These are phyloP conservation scores for Venusia cambrica DNA, from an alignment of 2,888 invertebrate species.

Conservation along the genomic window DNA sequence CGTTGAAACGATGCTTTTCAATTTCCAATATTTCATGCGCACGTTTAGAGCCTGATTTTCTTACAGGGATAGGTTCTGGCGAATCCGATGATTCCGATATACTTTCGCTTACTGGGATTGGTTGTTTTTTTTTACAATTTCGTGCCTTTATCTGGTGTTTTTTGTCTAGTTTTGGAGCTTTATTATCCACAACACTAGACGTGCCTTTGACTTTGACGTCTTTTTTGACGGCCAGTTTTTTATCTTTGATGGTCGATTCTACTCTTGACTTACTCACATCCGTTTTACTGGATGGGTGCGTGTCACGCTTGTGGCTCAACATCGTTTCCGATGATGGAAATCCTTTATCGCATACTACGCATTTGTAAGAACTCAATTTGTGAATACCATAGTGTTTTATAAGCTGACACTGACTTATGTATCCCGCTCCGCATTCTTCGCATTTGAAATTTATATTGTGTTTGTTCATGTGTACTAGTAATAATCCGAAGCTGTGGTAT, in stretches of 20 bases:
- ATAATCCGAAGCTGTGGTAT: conserved; percentile 42
- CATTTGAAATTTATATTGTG: conserved; percentile 51
- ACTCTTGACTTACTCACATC: conserved; percentile 7
- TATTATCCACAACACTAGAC: neutral
- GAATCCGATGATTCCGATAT: neutral
- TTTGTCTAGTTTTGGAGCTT: conserved; percentile 2
- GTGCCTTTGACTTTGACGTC: conserved; percentile 11
- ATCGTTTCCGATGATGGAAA: conserved; percentile 12
- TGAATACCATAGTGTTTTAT: conserved; percentile 44
- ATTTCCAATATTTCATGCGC: conserved; percentile 4
- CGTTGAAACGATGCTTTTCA: conserved; percentile 30
- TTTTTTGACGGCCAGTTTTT: no score
- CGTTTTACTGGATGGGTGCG: conserved; percentile 17
- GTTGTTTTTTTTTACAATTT: conserved; percentile 5
- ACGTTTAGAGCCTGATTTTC: neutral
- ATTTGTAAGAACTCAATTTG: conserved; percentile 38
- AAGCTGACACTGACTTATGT: conserved; percentile 33
- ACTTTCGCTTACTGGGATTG: neutral
- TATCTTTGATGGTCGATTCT: conserved; percentile 35
- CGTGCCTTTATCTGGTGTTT: conserved; percentile 21
- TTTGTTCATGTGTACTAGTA: conserved; percentile 49
- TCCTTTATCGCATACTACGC: conserved; percentile 18
- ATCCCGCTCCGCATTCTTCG: conserved; percentile 38
- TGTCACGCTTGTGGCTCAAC: conserved; percentile 11
- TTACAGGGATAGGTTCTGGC: neutral